A percentile compares a stretch with the other conserved stretches of the same genome.
These are phyloP conservation scores for Strigops habroptila DNA, from an alignment of 2,113 vertebrate genomes.

Conservation along the genomic window DNA sequence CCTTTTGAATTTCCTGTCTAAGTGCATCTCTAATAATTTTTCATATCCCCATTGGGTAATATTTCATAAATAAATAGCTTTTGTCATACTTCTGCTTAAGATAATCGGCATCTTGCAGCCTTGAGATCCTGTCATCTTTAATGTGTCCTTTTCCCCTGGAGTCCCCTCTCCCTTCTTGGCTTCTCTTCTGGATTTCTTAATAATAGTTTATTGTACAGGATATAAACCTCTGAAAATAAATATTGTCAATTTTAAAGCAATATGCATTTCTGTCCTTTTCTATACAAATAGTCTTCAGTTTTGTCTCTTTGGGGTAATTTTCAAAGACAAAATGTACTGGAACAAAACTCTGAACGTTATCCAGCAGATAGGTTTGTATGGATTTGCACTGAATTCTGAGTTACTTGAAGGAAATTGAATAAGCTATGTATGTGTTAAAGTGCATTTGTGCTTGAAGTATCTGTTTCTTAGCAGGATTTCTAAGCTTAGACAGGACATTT, in stretches of 20 bases:
- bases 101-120: not conserved
- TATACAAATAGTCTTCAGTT: not conserved
- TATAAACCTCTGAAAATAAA: not conserved
- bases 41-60: not conserved
- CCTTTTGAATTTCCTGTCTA: not conserved
- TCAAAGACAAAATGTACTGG: not conserved
- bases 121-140: not conserved
- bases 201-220: not conserved
- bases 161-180: not conserved
- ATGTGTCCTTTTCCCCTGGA: not conserved
- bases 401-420: not conserved
- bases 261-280: not conserved
- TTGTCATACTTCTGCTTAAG: not conserved
- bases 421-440: not conserved
- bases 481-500: not conserved
- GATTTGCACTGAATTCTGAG: not conserved
- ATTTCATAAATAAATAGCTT: not conserved
- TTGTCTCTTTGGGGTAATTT: not conserved
- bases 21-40: not conserved
- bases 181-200: not conserved
- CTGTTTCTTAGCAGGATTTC: not conserved
- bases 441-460: not conserved
- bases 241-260: fast-evolving
- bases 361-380: not conserved
- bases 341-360: not conserved